Percentiles rank a stretch among this genome's conserved stretches.
Conservation (phyloP, 2,113 vertebrate genomes). For the Leptocoma aspasia region DNA sequence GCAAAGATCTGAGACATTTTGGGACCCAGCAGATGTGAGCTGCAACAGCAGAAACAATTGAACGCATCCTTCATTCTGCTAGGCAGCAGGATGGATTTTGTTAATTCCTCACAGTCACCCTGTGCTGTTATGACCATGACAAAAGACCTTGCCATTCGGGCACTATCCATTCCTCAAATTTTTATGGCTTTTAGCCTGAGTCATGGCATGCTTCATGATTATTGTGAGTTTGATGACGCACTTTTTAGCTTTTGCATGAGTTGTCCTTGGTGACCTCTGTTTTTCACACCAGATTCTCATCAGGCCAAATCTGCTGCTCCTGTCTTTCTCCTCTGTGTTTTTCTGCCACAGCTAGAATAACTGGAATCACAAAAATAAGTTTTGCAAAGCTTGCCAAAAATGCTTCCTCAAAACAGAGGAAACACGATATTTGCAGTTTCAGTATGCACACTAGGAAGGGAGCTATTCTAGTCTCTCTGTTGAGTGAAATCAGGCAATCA, state of each 20-base stretch:
- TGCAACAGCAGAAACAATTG: neutral
- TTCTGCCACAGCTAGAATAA: neutral
- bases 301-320: neutral
- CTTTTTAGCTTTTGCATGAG: neutral
- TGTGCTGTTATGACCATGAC: neutral
- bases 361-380: neutral
- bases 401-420: neutral
- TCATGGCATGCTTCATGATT: neutral
- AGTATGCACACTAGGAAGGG: neutral
- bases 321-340: neutral
- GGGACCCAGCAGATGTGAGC: neutral
- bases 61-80: neutral
- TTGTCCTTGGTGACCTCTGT: neutral
- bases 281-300: neutral
- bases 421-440: neutral
- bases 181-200: neutral
- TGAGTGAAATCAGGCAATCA: neutral
- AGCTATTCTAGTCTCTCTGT: neutral
- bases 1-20: neutral
- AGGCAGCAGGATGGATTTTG: neutral
- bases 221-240: neutral
- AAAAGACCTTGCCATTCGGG: neutral
- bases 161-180: neutral
- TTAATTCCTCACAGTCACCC: neutral
- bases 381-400: constrained; percentile 9